Conservation (phyloP, 2,888 invertebrate species). For the Oligia latruncula region DNA sequence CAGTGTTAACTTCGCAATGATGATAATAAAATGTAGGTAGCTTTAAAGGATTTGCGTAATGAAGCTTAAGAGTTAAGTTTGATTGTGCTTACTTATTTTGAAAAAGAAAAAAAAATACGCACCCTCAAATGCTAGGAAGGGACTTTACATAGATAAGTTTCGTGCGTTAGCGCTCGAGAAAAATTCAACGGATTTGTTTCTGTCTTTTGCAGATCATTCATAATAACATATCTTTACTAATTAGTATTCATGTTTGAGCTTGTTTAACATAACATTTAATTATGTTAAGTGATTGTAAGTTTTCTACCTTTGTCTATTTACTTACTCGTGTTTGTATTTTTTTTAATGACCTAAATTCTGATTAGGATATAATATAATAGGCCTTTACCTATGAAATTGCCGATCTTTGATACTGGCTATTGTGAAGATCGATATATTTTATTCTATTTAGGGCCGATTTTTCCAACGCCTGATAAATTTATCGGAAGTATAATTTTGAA, state of each 20-base stretch:
- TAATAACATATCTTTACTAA: neutral
- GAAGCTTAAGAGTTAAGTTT: neutral
- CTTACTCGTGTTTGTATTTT: neutral
- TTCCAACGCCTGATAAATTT: too few species aligned
- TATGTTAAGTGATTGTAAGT: neutral
- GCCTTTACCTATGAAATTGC: too few species aligned
- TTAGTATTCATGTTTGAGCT: constrained; percentile 10
- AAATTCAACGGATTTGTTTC: neutral
- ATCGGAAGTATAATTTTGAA: too few species aligned
- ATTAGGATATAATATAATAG: too few species aligned
- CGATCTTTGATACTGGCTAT: too few species aligned
- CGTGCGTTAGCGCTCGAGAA: neutral
- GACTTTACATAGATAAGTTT: neutral
- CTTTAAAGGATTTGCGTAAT: neutral
- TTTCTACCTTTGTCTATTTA: neutral
- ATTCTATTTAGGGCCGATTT: too few species aligned
- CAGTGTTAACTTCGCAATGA: neutral
- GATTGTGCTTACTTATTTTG: neutral
- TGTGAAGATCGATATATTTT: too few species aligned
- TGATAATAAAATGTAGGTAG: neutral
- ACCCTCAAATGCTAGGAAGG: neutral
- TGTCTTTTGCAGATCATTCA: neutral
- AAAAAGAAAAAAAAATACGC: neutral
- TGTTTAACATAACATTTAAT: neutral
- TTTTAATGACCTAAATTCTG: neutral